phyloP scores from a whole-genome alignment of 2,888 invertebrate species.

The Cephus spinipes region DNA sequence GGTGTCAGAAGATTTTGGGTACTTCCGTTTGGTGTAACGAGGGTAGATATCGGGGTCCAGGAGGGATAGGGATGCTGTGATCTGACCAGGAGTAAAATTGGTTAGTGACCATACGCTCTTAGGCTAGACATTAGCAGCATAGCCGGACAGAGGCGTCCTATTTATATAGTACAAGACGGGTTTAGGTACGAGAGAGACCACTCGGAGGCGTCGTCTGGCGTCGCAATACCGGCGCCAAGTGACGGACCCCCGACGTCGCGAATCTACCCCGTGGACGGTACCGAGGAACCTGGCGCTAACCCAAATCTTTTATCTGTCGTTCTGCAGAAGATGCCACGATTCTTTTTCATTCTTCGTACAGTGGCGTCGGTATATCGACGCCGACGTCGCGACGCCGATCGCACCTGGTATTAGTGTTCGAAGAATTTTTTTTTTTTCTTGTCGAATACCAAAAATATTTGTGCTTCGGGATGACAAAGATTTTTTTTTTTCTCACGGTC shows the following conservation, averaged over 20 bases:
- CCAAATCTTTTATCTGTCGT: conserved; percentile 43
- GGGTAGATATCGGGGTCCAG: no score
- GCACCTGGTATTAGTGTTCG: no score
- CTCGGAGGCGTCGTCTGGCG: conserved; percentile 10
- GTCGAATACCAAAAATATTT: no score
- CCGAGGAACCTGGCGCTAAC: conserved; percentile 47
- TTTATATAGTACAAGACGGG: conserved; percentile 42
- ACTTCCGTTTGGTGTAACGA: no score
- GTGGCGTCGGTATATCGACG: no score
- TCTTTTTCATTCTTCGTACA: no score
- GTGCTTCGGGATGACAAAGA: no score
- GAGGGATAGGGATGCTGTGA: no score
- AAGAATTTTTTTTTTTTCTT: no score
- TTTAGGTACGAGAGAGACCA: conserved; percentile 13
- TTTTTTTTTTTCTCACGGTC: neutral
- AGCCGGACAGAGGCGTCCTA: conserved; percentile 51
- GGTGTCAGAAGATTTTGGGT: no score
- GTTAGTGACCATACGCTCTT: conserved; percentile 20
- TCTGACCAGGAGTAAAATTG: conserved; percentile 24
- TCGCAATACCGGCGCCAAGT: conserved; percentile 50
- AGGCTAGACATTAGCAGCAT: conserved; percentile 51
- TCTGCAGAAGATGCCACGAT: no score
- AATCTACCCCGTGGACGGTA: conserved; percentile 15
- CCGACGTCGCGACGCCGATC: no score
- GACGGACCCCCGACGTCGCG: conserved; percentile 43